A percentile compares a stretch with the other conserved stretches of the same genome.
Evolutionary conservation across 1,140 invertebrate species (phyloP).

Genomic region (Scaptomyza montana): DNA sequence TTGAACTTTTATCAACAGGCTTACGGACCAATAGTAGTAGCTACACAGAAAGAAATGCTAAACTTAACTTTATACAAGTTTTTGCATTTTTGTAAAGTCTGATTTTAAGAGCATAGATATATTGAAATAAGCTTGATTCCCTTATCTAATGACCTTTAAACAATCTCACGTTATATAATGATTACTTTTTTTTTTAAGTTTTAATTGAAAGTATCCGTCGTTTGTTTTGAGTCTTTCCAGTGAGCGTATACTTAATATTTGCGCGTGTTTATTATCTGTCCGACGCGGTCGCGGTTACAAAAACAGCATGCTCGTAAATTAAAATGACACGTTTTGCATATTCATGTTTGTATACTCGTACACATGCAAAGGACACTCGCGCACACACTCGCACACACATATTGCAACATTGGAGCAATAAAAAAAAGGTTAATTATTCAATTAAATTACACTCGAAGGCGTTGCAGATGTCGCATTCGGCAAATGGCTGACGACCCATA

Average conservation of each 20-base stretch:
- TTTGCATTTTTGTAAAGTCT: no score
- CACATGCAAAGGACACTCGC: background rate
- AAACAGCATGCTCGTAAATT: slow-evolving; percentile 79
- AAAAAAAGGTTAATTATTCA: slow-evolving; percentile 82
- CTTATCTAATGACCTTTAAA: no score
- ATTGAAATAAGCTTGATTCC: no score
- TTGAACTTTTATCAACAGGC: no score
- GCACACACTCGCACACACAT: slow-evolving; percentile 9
- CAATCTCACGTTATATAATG: background rate
- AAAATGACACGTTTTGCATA: slow-evolving; percentile 81
- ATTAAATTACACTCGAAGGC: slow-evolving; percentile 80
- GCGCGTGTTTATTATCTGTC: slow-evolving; percentile 78
- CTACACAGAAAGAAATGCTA: no score
- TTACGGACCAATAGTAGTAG: no score
- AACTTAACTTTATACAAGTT: no score
- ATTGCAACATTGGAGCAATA: slow-evolving; percentile 58
- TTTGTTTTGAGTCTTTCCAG: no score
- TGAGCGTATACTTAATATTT: slow-evolving; percentile 69
- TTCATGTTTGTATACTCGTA: slow-evolving; percentile 35
- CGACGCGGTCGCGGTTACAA: slow-evolving; percentile 36
- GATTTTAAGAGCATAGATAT: no score
- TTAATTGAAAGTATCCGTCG: background rate
- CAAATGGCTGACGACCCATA: slow-evolving; percentile 77
- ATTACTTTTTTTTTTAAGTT: background rate
- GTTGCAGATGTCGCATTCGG: slow-evolving; percentile 65